These are phyloP conservation scores for Maconellicoccus hirsutus DNA, from an alignment of 1,140 invertebrate species.

Conservation along the genomic window DNA sequence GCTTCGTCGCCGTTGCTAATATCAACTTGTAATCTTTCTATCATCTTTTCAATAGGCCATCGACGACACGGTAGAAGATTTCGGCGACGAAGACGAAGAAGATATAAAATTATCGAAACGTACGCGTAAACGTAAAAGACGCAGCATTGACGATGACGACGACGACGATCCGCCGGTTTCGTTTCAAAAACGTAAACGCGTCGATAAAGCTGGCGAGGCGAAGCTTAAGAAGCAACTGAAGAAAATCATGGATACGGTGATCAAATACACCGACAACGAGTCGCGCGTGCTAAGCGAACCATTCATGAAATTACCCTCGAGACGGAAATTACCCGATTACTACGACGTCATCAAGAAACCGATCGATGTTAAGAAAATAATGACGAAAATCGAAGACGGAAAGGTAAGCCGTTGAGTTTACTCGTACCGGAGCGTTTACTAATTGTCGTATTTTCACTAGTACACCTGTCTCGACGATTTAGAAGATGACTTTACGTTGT, in stretches of 20 bases:
- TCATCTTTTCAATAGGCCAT: conserved; percentile 36
- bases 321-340: conserved; percentile 87
- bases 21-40: neutral
- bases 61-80: conserved; percentile 50
- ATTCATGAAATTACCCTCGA: conserved; percentile 88
- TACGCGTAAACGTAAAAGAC: neutral
- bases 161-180: neutral
- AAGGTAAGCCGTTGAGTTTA: neutral
- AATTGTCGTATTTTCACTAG: conserved; percentile 36
- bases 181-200: neutral
- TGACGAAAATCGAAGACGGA: conserved; percentile 65
- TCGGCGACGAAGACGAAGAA: conserved; percentile 22
- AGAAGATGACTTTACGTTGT: conserved; percentile 81
- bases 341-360: conserved; percentile 95
- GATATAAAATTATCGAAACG: conserved; percentile 11
- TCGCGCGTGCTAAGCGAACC: conserved; percentile 72
- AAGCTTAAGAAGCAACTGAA: conserved; percentile 61
- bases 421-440: neutral
- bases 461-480: conserved; percentile 79
- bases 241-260: conserved; percentile 66
- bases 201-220: neutral
- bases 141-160: neutral
- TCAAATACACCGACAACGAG: conserved; percentile 63
- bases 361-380: conserved; percentile 88
- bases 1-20: neutral